phyloP scores from a whole-genome alignment of 1,140 invertebrate species.

The Bombus consobrinus region DNA sequence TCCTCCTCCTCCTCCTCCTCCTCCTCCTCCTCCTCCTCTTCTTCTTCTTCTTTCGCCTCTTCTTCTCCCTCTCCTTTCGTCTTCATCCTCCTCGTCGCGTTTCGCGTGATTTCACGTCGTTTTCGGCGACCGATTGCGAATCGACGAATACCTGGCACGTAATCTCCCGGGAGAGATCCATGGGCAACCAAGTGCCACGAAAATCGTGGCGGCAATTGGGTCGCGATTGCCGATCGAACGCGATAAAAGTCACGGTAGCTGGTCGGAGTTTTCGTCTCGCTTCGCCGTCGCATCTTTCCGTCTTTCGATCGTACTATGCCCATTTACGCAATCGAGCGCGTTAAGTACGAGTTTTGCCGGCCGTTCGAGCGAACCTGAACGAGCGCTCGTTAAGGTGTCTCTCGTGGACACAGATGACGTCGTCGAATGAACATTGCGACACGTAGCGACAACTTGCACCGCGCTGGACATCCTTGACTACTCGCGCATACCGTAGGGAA shows the following conservation, averaged over 20 bases:
- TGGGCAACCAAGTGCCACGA: neutral
- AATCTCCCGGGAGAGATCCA: neutral
- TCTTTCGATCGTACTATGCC: slow-evolving; percentile 13
- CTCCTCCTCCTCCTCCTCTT: neutral
- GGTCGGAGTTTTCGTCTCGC: neutral
- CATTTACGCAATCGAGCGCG: slow-evolving; percentile 40
- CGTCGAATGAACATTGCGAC: slow-evolving; percentile 65
- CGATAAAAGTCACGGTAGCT: neutral
- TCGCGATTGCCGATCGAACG: neutral
- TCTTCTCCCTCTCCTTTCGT: neutral
- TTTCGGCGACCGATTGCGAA: neutral
- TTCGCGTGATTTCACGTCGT: slow-evolving; percentile 36
- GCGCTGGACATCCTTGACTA: slow-evolving; percentile 75
- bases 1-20: neutral
- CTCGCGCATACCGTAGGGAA: slow-evolving; percentile 44
- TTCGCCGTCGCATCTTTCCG: neutral
- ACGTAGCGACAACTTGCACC: slow-evolving; percentile 62
- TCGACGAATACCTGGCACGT: neutral
- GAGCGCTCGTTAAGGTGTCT: slow-evolving; percentile 75
- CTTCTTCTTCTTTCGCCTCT: slow-evolving; percentile 1
- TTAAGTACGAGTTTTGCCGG: slow-evolving; percentile 29
- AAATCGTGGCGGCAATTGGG: neutral
- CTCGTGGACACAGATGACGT: slow-evolving; percentile 67
- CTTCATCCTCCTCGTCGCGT: neutral
- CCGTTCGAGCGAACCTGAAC: slow-evolving; percentile 34